These are phyloP conservation scores for Mionectes macconnelli DNA, from an alignment of 2,113 vertebrate genomes.

Conservation along the genomic window DNA sequence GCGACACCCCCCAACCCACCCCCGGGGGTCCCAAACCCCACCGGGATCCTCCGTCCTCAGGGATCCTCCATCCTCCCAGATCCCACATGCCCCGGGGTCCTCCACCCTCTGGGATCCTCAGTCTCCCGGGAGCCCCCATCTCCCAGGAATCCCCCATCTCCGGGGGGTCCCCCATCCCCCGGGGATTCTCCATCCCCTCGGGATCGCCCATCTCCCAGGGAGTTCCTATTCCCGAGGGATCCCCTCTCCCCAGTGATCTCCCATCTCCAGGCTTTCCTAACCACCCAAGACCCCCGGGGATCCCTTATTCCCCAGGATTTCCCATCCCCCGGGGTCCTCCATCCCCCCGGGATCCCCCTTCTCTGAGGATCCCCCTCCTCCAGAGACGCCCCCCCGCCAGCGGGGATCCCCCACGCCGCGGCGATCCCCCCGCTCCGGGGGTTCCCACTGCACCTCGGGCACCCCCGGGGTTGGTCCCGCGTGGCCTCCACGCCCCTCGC, in stretches of 20 bases:
- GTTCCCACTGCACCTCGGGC: fast-evolving
- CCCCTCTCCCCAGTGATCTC: background rate
- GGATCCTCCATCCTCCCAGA: fast-evolving
- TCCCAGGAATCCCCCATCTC: too few relatives aligned
- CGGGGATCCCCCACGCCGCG: background rate
- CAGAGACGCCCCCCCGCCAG: background rate
- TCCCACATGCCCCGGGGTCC: background rate
- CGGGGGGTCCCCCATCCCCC: too few relatives aligned
- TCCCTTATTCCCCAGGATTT: too few relatives aligned
- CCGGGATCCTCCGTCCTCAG: background rate
- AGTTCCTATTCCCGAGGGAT: background rate
- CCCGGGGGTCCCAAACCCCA: background rate
- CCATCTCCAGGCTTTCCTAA: background rate
- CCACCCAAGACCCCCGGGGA: too few relatives aligned
- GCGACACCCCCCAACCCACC: too few relatives aligned
- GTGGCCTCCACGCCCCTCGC: too few relatives aligned
- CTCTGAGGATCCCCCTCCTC: background rate
- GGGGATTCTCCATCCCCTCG: background rate
- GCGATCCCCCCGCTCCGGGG: background rate
- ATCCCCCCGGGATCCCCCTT: too few relatives aligned
- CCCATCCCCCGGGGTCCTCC: background rate
- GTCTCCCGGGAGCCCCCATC: background rate
- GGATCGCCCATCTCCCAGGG: background rate
- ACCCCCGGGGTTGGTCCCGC: fast-evolving
- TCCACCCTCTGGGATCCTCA: too few relatives aligned